Base-by-base conservation (phyloP, 2,113 vertebrate species). In the Leucosticte australis region DNA sequence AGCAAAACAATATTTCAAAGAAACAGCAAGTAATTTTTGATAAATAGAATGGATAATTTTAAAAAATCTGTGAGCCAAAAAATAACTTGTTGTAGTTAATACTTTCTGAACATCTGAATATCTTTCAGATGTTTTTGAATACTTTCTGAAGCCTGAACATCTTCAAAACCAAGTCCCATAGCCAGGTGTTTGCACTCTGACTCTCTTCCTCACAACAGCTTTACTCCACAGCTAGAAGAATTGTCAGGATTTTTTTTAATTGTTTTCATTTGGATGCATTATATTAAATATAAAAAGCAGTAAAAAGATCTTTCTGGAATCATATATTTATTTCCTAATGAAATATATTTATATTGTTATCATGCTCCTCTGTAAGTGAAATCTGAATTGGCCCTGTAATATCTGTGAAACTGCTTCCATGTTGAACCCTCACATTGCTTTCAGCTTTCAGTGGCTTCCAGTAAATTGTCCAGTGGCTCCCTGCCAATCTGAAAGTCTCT, bases 401-500 rank as follows among this genome's bases (percentile, higher is more conserved):
- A 56, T 27, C 60, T 91, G 81, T 82, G 71, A 95, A 97, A 91
- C 52, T 90, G 73, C 94, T 97, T 97, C 94, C 86, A 68, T 65
- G 42, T 42, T 39, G 12, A 78, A 62, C 62, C 35, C 71, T 79
- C 31, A 26, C 73, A 85, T 75, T 19, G 26, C 74, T 96, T 94
- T 67, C 84, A 93, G 91, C 57, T 90, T 95, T 57, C 62, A 79
- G n/a, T 62, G 53, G 71, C 89, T 96, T 97, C 95, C 95, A 95
- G 7, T 96, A 94, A 94, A 49, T 87, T 84, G 83, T 89, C 88
- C 74, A 67, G 62, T 95, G 96, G 96, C 97, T 69, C 46, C 59
- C 92, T 93, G 97, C 94, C 97, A 97, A 93, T 59, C 67, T 84
- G 55, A 92, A 97, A 97, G 90, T 31, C 80, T 95, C 92, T 86